Base-by-base conservation (phyloP, 2,888 invertebrate genomes). In the Platycheirus albimanus region DNA sequence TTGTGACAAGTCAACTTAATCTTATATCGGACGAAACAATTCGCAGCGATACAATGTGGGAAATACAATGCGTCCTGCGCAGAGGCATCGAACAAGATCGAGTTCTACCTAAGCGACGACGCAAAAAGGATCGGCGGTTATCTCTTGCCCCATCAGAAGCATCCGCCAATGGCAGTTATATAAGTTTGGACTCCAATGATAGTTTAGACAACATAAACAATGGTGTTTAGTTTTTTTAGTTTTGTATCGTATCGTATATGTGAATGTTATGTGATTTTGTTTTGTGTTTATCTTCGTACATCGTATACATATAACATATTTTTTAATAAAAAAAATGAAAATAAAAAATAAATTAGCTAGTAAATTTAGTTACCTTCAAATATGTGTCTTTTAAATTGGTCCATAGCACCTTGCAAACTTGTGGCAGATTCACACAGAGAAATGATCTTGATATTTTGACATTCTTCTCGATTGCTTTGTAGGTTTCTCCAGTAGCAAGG, bases 31-130 rank as follows among this genome's bases (percentile, higher is more conserved):
- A 81, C 54, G 77, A 81, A 49, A 77, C 81, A 2, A 77, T 81
- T 54, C 81, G 81, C 4, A 81, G 47, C n/a, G 77, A 81, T 11
- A 81, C 81, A 3, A 71, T 81, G 77, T 81, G 81, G 81, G 81
- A 81, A 30, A 81, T 81, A 43, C 81, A 81, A 36, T 81, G 81
- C 28, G 81, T 81, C 10, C 49, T 81, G 2, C 54, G 81, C 7
- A 61, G 81, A 36, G 81, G 81, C 33, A 77, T 81, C 17, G 81
- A 81, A 8, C 81, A 77, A 61, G 81, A 81, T 30, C 61, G 81
- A n/a, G 81, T 81, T 13, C 66, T 81, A 8, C 81, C 81, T 0
- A 66, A 38, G 8, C 47, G 80, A 0, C 61, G 80, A 3, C 80
- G 76, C 8, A 63, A 45, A 38, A 45, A 45, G 11, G 71, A 67